Percentiles rank a stretch among this genome's conserved stretches.
phyloP scores from a whole-genome alignment of 1,140 invertebrate species.

The Steinernema khuongi region DNA sequence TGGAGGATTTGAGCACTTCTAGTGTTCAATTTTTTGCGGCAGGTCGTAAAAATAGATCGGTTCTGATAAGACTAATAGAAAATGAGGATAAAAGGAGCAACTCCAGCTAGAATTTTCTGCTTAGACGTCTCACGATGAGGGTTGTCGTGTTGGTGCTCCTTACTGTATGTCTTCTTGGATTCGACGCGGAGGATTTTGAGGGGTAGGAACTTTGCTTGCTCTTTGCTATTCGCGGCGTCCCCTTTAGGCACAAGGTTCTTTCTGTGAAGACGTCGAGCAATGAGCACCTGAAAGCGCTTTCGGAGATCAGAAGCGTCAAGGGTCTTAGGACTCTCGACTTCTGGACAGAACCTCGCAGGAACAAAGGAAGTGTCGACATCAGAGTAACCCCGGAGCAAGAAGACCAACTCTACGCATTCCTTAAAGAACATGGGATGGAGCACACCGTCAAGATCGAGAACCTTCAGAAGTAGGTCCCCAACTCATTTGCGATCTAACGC shows the following conservation, averaged over 20 bases:
- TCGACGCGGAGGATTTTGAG: no score
- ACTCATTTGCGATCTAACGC: neutral
- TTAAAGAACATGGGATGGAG: neutral
- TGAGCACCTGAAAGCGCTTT: neutral
- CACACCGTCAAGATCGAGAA: neutral
- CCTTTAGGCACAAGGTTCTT: neutral
- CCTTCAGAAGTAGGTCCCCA: neutral
- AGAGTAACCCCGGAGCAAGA: neutral
- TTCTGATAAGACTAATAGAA: no score
- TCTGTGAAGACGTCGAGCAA: neutral
- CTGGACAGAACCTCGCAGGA: neutral
- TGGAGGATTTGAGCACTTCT: no score
- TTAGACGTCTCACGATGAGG: no score
- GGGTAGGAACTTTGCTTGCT: no score
- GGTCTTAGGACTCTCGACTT: neutral
- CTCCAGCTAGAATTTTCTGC: no score
- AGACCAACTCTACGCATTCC: neutral
- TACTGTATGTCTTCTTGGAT: no score
- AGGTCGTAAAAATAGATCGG: no score
- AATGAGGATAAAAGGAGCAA: no score
- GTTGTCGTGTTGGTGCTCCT: no score
- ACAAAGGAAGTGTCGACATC: neutral
- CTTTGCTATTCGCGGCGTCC: no score
- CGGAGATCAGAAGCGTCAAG: neutral
- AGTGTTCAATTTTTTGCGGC: no score